Base-by-base conservation (phyloP, 2,888 invertebrate genomes). In the Lasioglossum vierecki region DNA sequence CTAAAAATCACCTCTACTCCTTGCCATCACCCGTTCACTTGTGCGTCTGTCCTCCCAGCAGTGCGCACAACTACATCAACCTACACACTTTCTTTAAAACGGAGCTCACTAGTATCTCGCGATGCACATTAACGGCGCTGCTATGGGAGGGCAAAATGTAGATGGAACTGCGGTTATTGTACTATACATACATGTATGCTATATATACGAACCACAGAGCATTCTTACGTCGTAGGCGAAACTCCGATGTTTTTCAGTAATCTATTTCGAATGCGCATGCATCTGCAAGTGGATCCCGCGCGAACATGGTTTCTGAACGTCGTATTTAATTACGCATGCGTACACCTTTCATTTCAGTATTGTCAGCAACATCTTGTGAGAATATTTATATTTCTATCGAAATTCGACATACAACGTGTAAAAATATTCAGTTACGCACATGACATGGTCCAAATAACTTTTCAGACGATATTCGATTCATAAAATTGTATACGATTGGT, bases 11-110 rank as follows among this genome's bases (percentile, higher is more conserved):
- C 90, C 84, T 87, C 89, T 85, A 80, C 89, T 86, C 90, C 91
- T 92, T 92, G 92, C 92, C 94, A 94, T 94, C 91, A 92, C 93
- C 89, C 88, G 91, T 89, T 88, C 82, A 76, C 89, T 87, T 87
- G 86, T 82, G 86, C 83, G 72, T 83, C 82, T 87, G 80, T 82
- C 68, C 84, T 82, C 87, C 85, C 70, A 83, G 63, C 75, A 80
- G 78, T 83, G 68, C 80, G 77, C 83, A 86, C 77, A 86, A 86
- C 79, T 79, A 82, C 86, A 82, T 66, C 79, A 74, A 79, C 57
- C 79, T 76, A 81, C 79, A 79, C 79, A 72, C 66, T 66, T 75
- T 75, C 78, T 86, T 86, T 44, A 86, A 86, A 79, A 79, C 80
- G 77, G 46, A 79, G 79, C 82, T 86, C 46, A 57, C 85, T 85